Base-by-base conservation (phyloP, 2,888 invertebrate genomes). In the Agrotis clavis region DNA sequence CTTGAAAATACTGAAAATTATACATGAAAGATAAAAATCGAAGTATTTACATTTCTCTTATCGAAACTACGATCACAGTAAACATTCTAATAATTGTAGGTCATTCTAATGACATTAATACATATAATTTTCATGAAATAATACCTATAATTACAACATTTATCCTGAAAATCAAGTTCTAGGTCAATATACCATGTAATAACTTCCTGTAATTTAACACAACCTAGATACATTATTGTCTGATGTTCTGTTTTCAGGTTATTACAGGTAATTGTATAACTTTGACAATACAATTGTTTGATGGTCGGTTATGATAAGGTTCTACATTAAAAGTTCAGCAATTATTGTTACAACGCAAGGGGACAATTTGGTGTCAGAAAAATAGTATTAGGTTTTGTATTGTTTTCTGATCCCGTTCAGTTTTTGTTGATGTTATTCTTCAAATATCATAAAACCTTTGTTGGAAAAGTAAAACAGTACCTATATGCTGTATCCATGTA, bases 231-330 rank as follows among this genome's bases (percentile, higher is more conserved):
- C 63, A 53, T 69, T 41, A 73, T 71, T 74, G 18, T 25, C 18
- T 16, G 41, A 25, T 63, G 64, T 9, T 74, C 53, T 59, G 57
- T 76, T 81, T 79, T 74, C 57, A 19, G n/a, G 7, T 7, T 19
- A 35, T 35, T 57, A 35, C 61, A 60, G 47, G 9, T 57, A 77
- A 84, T 81, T 77, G 21, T 59, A 59, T 53, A 85, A 86, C 67
- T 84, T 86, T 81, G 18, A 67, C 67, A 75, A 84, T 83, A 67
- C 67, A 75, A 84, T 83, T 77, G 56, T 60, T 71, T 71, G 81
- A 84, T 85, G 14, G 51, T 35, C 6, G 1, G 35, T 47, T 9
- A 19, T 57, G 86, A 86, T 86, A 83, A 50, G n/a, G 45, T 30
- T 25, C 14, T 18, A 51, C 21, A 51, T 62, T 72, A 41, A 62